Evolutionary conservation across 2,797 vertebrate genomes (phyloP), one percentile per base, ranked within the genome.

Genomic region (Microctenopoma lineatum): DNA sequence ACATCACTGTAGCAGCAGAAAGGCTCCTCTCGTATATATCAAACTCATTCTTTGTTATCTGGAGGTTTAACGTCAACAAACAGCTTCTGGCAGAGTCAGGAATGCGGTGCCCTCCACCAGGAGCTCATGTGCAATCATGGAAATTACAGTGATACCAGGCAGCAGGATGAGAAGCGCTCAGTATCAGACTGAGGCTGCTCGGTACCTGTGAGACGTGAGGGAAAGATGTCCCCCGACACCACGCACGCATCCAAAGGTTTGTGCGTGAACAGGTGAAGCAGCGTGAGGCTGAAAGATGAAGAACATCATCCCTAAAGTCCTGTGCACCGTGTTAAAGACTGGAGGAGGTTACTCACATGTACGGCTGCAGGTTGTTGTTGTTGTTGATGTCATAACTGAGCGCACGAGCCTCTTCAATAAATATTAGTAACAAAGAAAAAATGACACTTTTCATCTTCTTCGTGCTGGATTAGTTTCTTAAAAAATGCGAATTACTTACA

Each of bases 281-380:
- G 57, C 16, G 6, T 41, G 44, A 59, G 12, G 50, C 59, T 54
- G 53, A 54, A 51, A 60, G 32, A 52, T 60, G 1, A 39, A 65
- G 21, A 47, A 58, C 6, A 59, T 16, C 13, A 60, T 13, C 16
- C 13, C 2, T 45, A 7, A 55, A 41, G 2, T 52, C 54, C 55
- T 41, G 5, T 38, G 5, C 42, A 11, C 15, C 5, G n/a, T 38
- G 2, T 10, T 4, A 15, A 25, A 1, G 13, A 25, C 29, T 3
- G 12, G 50, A 48, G 18, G 41, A 15, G 4, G 16, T 64, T 86
- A 95, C 95, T 96, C 82, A 96, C 95, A 95, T 95, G 26, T 92
- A 87, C 0, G 94, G 74, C 41, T 92, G 89, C 9, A 95, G 91
- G 29, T 32, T 32, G 29, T 32, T 29, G 27, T 29, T 36, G 9